Evolutionary conservation across 2,797 vertebrate species (phyloP).

Genomic region (Poeciliopsis infans): DNA sequence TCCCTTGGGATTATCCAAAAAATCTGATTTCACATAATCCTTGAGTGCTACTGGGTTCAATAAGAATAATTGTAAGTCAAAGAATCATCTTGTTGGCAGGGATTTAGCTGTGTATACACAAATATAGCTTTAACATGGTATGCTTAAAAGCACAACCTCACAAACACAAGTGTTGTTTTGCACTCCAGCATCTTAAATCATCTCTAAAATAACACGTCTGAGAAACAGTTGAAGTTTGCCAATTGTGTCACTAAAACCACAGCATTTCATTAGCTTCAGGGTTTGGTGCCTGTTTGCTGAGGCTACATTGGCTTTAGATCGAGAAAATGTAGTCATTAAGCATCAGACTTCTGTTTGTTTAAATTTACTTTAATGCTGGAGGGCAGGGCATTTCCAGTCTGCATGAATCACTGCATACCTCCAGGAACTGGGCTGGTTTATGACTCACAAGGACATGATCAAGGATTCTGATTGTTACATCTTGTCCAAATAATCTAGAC

Average conservation of each 20-base stretch:
- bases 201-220: not conserved
- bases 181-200: not conserved
- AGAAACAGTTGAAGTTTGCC: not conserved
- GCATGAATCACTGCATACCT: constrained; percentile 68
- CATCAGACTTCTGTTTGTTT: constrained; percentile 50
- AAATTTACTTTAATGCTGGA: constrained; percentile 50
- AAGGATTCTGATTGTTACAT: constrained; percentile 27
- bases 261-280: constrained; percentile 9
- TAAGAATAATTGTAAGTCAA: not conserved
- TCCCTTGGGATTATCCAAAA: not conserved
- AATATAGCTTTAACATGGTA: not conserved
- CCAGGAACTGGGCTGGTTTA: constrained; percentile 63
- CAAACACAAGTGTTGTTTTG: not conserved
- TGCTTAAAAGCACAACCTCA: not conserved
- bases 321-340: constrained; percentile 23
- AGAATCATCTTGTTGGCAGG: not conserved
- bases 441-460: constrained; percentile 51
- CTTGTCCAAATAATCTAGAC: constrained; percentile 37
- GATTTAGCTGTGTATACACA: not conserved
- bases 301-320: not conserved
- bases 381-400: constrained; percentile 70
- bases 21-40: not conserved
- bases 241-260: constrained; percentile 3
- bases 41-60: not conserved
- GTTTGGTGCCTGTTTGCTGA: constrained; percentile 27